These are phyloP conservation scores for Lingula anatina DNA, from an alignment of 2,888 invertebrate genomes.

Conservation along the genomic window DNA sequence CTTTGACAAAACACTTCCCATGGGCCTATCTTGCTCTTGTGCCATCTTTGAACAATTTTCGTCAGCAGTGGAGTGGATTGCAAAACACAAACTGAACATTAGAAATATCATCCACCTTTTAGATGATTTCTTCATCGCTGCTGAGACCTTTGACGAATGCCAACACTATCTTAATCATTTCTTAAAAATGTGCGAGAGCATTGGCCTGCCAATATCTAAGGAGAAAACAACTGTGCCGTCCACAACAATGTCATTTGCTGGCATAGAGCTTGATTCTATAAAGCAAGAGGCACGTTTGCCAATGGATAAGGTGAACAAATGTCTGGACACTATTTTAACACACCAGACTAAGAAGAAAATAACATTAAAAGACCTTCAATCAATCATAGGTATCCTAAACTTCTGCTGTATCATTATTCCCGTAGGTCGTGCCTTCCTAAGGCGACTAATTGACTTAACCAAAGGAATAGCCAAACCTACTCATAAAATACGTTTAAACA, in stretches of 20 bases:
- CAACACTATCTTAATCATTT: too few species aligned
- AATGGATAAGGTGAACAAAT: constrained; percentile 1
- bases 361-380: background rate
- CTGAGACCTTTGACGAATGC: too few species aligned
- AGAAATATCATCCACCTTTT: too few species aligned
- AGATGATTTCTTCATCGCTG: too few species aligned
- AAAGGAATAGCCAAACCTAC: background rate
- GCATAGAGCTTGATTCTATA: constrained; percentile 2
- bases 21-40: too few species aligned
- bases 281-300: constrained; percentile 1
- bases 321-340: background rate
- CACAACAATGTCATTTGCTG: background rate
- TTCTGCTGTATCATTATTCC: constrained; percentile 2
- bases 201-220: too few species aligned
- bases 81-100: too few species aligned
- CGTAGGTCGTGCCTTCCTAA: constrained; percentile 2
- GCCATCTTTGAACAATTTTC: too few species aligned
- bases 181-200: too few species aligned
- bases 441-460: constrained; percentile 4
- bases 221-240: background rate
- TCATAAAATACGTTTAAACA: constrained; percentile 1
- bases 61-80: too few species aligned
- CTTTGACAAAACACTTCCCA: constrained; percentile 1
- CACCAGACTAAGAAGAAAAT: background rate
- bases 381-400: constrained; percentile 3